These are phyloP conservation scores for Eospalax fontanierii DNA, from an alignment of 2,797 vertebrate species.

Conservation along the genomic window DNA sequence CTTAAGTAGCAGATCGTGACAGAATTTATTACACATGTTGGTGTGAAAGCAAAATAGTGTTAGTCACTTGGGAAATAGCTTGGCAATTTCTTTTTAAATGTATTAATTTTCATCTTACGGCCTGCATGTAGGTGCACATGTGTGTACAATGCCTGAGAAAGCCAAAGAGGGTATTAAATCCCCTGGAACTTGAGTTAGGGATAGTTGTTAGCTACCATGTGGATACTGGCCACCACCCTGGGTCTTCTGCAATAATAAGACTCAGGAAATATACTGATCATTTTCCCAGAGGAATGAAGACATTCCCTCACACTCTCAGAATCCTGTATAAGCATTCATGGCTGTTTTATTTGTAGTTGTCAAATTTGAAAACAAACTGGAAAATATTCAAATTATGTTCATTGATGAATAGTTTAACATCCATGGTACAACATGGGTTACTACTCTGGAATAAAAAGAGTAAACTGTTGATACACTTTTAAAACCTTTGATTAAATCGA, in stretches of 20 bases:
- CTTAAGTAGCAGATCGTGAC: neutral
- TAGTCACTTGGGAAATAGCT: neutral
- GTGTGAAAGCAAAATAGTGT: neutral
- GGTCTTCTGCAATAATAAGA: too few species aligned
- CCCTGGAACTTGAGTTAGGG: too few species aligned
- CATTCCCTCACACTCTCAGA: neutral
- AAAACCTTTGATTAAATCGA: neutral
- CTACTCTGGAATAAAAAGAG: too few species aligned
- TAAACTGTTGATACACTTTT: too few species aligned
- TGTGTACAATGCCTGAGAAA: too few species aligned
- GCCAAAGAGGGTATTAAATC: too few species aligned
- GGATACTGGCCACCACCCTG: too few species aligned
- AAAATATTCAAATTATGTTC: neutral
- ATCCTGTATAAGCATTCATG: neutral
- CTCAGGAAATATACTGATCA: neutral
- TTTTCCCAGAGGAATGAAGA: conserved; percentile 2
- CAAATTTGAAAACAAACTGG: neutral
- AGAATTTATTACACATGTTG: neutral
- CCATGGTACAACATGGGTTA: too few species aligned
- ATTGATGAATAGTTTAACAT: too few species aligned
- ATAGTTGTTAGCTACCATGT: too few species aligned
- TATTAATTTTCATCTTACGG: too few species aligned
- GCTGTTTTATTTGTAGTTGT: neutral
- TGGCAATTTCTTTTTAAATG: neutral
- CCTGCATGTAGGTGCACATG: too few species aligned